Percentiles rank a stretch among this genome's conserved stretches.
phyloP scores from a whole-genome alignment of 2,888 invertebrate genomes.

The Trachelus stipa region DNA sequence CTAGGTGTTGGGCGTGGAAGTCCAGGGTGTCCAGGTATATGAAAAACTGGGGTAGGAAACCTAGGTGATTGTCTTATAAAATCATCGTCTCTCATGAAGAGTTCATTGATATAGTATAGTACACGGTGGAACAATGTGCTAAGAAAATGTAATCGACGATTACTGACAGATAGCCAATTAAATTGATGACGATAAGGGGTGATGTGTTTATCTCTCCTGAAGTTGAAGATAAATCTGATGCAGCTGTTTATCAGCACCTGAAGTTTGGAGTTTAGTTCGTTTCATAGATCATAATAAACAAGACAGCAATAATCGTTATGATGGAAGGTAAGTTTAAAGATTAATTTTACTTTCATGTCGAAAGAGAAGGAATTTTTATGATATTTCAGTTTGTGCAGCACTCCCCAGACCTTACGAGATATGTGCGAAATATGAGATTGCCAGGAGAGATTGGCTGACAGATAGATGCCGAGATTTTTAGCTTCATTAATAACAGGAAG shows the following conservation, averaged over 20 bases:
- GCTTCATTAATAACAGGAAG: constrained; percentile 3
- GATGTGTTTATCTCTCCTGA: constrained; percentile 13
- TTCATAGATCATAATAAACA: constrained; percentile 14
- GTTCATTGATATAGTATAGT: too few relatives aligned
- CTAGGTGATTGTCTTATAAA: too few relatives aligned
- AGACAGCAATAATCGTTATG: constrained; percentile 20
- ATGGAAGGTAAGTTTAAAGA: constrained; percentile 11
- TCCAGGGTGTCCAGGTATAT: too few relatives aligned
- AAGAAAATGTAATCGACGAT: too few relatives aligned
- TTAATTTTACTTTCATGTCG: background rate
- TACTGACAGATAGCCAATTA: too few relatives aligned
- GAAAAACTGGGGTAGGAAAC: too few relatives aligned
- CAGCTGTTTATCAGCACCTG: constrained; percentile 6
- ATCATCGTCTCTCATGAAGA: too few relatives aligned
- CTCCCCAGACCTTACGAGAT: background rate
- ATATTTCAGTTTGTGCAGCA: constrained; percentile 14
- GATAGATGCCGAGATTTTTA: constrained; percentile 3
- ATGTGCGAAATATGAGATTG: background rate
- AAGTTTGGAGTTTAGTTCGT: constrained; percentile 9
- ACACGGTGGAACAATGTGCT: too few relatives aligned
- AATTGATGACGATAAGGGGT: constrained; percentile 13
- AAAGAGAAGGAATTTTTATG: constrained; percentile 9
- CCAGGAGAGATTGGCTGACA: constrained; percentile 15
- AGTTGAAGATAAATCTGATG: constrained; percentile 21
- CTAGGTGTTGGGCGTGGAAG: too few relatives aligned